Evolutionary conservation across 2,797 vertebrate genomes (phyloP).

Genomic region (Hydrolagus colliei): DNA sequence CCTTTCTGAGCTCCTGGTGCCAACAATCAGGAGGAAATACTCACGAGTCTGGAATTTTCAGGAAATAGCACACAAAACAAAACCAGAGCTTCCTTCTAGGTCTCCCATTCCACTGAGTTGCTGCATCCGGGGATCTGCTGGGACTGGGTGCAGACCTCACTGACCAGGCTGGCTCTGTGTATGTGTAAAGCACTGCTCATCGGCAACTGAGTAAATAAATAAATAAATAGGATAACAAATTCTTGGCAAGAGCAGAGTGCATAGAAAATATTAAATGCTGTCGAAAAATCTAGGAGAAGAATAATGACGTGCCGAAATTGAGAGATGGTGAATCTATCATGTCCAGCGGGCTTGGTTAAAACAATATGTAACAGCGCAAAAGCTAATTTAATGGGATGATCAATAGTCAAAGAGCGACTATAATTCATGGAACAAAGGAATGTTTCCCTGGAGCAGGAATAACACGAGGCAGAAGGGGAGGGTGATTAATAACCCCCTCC

Average conservation of each 20-base stretch:
- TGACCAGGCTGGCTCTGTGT: background rate
- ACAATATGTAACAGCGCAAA: slow-evolving; percentile 1
- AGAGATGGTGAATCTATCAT: background rate
- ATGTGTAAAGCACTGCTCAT: background rate
- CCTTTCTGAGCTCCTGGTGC: slow-evolving; percentile 13
- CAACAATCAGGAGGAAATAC: slow-evolving; percentile 28
- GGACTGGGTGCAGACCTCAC: background rate
- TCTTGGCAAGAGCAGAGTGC: background rate
- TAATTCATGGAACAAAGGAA: slow-evolving; percentile 3
- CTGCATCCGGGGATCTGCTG: background rate
- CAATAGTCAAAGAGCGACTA: background rate
- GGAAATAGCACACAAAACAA: slow-evolving; percentile 31
- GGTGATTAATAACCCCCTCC: background rate
- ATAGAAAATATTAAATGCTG: background rate
- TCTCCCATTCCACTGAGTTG: background rate
- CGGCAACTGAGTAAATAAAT: background rate
- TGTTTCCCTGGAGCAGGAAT: background rate
- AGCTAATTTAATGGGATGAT: slow-evolving; percentile 11
- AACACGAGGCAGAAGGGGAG: background rate
- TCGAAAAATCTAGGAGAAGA: background rate
- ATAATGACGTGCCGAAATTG: background rate
- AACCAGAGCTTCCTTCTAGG: slow-evolving; percentile 23
- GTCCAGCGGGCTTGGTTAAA: background rate
- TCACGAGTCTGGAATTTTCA: slow-evolving; percentile 30
- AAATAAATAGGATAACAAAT: background rate